phyloP scores from a whole-genome alignment of 2,888 invertebrate species.

The Helicoverpa assulta region DNA sequence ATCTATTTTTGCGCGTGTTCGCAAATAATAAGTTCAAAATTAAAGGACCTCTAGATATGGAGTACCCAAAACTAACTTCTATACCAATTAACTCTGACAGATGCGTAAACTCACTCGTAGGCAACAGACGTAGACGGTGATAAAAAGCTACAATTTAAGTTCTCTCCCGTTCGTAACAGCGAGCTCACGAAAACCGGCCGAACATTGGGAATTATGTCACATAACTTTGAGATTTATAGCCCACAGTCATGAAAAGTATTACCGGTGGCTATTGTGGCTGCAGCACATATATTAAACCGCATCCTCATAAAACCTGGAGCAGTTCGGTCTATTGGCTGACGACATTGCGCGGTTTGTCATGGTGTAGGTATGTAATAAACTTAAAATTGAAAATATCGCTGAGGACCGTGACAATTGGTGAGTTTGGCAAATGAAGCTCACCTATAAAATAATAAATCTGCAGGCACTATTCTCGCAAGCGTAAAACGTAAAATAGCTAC shows the following conservation, averaged over 20 bases:
- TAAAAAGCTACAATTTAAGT: not conserved
- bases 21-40: no score
- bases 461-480: no score
- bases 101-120: not conserved
- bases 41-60: no score
- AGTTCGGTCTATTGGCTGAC: not conserved
- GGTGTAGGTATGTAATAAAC: not conserved
- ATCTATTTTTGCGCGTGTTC: no score
- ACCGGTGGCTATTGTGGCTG: slow-evolving; percentile 20
- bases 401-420: slow-evolving; percentile 1
- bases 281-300: slow-evolving; percentile 20
- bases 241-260: slow-evolving; percentile 30
- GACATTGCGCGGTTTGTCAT: slow-evolving; percentile 10
- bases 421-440: not conserved
- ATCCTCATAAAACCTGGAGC: slow-evolving; percentile 34
- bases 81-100: not conserved
- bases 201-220: slow-evolving; percentile 6
- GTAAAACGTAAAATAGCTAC: no score
- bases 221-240: slow-evolving; percentile 26
- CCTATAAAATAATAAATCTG: not conserved
- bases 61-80: not conserved
- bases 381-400: not conserved
- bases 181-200: not conserved
- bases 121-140: not conserved
- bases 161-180: not conserved